A percentile compares a stretch with the other conserved stretches of the same genome.
phyloP scores from a whole-genome alignment of 1,140 invertebrate species.

The Tyrophagus putrescentiae region DNA sequence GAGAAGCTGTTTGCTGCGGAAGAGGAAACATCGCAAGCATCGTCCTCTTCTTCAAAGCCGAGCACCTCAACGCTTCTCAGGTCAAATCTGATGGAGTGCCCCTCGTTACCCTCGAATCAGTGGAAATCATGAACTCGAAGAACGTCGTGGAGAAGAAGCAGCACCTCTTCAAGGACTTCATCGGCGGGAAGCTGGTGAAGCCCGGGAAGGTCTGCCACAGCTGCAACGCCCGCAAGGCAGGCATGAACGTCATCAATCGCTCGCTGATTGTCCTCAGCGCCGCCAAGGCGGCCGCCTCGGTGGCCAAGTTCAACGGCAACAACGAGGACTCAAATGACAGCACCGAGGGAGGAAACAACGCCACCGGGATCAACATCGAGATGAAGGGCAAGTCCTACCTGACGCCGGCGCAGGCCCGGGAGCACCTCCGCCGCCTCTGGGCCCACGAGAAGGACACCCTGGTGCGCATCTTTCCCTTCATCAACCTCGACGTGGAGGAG shows the following conservation, averaged over 20 bases:
- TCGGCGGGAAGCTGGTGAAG: constrained; percentile 25
- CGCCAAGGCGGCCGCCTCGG: background rate
- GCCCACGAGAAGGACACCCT: constrained; percentile 44
- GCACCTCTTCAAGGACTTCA: constrained; percentile 27
- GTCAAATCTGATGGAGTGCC: no score
- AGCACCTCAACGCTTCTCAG: no score
- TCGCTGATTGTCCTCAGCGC: constrained; percentile 19
- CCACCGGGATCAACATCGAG: background rate
- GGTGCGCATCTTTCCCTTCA: constrained; percentile 17
- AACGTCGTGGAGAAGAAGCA: constrained; percentile 28
- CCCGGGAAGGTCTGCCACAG: constrained; percentile 29
- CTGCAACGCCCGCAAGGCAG: constrained; percentile 26
- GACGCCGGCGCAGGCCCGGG: constrained; percentile 36
- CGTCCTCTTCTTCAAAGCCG: no score
- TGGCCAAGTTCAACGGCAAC: constrained; percentile 25
- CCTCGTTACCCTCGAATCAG: background rate
- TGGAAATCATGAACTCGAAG: constrained; percentile 22
- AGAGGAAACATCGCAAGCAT: no score
- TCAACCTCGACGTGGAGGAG: constrained; percentile 1
- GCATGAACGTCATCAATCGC: constrained; percentile 22
- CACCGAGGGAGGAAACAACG: constrained; percentile 8
- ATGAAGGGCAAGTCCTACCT: constrained; percentile 29
- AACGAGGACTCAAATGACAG: constrained; percentile 24
- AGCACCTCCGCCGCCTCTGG: constrained; percentile 60
- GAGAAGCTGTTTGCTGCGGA: no score